Evolutionary conservation across 2,888 invertebrate species (phyloP).

Genomic region (Netelia fuscicornis): DNA sequence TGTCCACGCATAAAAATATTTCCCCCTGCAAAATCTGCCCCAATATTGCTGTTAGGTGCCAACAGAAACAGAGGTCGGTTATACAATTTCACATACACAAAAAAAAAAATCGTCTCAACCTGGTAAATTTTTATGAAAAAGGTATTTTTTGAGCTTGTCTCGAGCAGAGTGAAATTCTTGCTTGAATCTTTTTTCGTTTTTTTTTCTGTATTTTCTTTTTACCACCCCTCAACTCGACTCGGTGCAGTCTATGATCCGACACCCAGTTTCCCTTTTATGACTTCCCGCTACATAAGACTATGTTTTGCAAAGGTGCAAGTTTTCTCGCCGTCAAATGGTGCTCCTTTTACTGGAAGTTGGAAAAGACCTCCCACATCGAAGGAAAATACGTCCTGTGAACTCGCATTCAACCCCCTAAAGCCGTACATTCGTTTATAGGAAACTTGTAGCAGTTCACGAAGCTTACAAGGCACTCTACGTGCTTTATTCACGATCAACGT

Average conservation of each 20-base stretch:
- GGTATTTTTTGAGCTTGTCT: neutral
- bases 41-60: no score
- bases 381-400: neutral
- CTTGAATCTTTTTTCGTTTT: neutral
- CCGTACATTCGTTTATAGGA: slow-evolving; percentile 24
- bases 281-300: neutral
- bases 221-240: neutral
- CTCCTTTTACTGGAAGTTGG: slow-evolving; percentile 2
- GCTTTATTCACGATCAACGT: slow-evolving; percentile 6
- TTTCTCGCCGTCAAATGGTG: slow-evolving; percentile 31
- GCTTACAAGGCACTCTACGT: slow-evolving; percentile 1
- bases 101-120: no score
- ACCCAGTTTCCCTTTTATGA: slow-evolving; percentile 14
- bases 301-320: slow-evolving; percentile 7
- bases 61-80: no score
- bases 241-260: slow-evolving; percentile 8
- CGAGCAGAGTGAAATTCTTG: slow-evolving; percentile 2
- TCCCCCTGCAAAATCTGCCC: no score
- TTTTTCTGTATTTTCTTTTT: neutral
- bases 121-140: neutral
- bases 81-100: no score
- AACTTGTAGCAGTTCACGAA: slow-evolving; percentile 13
- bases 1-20: no score
- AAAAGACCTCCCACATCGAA: neutral
- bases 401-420: slow-evolving; percentile 9